Evolutionary conservation across 2,113 vertebrate genomes (phyloP), one percentile per base, ranked within the genome.

Genomic region (Myanophis thanlyinensis): DNA sequence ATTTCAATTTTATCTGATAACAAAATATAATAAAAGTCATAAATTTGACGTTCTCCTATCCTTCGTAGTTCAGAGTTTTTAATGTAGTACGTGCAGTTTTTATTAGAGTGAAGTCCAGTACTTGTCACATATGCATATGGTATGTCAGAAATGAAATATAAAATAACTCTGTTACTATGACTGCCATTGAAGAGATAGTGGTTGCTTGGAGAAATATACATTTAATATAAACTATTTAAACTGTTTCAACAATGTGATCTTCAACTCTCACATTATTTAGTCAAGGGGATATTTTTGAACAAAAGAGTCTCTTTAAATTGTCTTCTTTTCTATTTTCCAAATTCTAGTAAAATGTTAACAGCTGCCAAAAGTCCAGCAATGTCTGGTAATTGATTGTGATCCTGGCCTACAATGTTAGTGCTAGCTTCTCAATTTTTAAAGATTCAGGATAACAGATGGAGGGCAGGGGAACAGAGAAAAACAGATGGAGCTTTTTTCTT

Each of bases 291-390:
- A 95, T 95, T 96, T 92, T 89, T 87, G 93, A 53, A 3, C 67
- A 35, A 84, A 51, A 88, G 56, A 96, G 49, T 87, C 93, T 96
- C 84, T 86, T 86, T 80, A 92, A 95, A 91, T 94, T 93, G 92
- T 53, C 92, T 94, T 96, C 94, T 47, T 94, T 46, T 92, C 73
- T 54, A 51, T 92, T 80, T 30, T 92, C 73, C 11, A 0, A 91
- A 9, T 0, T n/a, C 94, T 91, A 90, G 40, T 96, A 93, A 95
- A 97, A 96, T 96, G 93, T 93, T 95, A 94, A 95, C 96, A 97
- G 96, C 96, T 97, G 97, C 96, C 93, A 96, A 96, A 96, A 94
- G 94, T 97, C 96, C 97, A 96, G 94, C 96, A 96, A 92, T 94
- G 92, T 95, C 93, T 95, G 93, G 88, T 95, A 95, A 94, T 94